These are phyloP conservation scores for Smittia sp. DNA, from an alignment of 2,888 invertebrate genomes.

Conservation along the genomic window DNA sequence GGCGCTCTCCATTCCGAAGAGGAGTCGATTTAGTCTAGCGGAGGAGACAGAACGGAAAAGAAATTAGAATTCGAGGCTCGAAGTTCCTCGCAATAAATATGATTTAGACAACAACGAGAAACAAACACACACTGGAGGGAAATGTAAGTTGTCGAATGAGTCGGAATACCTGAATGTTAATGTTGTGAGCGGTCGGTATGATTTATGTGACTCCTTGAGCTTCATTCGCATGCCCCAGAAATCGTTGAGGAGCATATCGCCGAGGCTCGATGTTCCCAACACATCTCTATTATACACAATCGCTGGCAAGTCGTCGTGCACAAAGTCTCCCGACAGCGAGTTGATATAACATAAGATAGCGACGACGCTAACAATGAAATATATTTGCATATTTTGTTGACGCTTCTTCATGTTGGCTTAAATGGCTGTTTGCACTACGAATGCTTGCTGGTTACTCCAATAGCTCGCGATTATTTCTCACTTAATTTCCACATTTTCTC, in stretches of 20 bases:
- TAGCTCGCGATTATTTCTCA: conserved; percentile 29
- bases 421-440: conserved; percentile 16
- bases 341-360: conserved; percentile 28
- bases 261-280: conserved; percentile 62
- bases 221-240: conserved; percentile 90
- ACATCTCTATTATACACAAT: conserved; percentile 59
- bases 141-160: background rate
- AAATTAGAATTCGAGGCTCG: background rate
- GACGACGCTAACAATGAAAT: conserved; percentile 35
- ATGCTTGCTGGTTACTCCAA: background rate
- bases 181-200: conserved; percentile 79
- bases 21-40: conserved; percentile 69
- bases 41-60: background rate
- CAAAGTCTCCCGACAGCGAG: conserved; percentile 32
- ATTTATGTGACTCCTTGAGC: conserved; percentile 80
- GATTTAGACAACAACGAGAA: background rate
- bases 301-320: conserved; percentile 37
- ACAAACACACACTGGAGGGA: background rate
- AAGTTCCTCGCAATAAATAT: background rate
- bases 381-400: conserved; percentile 40
- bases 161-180: conserved; percentile 73
- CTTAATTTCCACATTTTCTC: conserved; percentile 27
- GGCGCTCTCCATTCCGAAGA: conserved; percentile 64
- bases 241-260: conserved; percentile 70
- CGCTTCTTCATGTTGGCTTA: conserved; percentile 29